Conservation (phyloP, 2,113 vertebrate genomes). For the Oncorhynchus kisutch region DNA sequence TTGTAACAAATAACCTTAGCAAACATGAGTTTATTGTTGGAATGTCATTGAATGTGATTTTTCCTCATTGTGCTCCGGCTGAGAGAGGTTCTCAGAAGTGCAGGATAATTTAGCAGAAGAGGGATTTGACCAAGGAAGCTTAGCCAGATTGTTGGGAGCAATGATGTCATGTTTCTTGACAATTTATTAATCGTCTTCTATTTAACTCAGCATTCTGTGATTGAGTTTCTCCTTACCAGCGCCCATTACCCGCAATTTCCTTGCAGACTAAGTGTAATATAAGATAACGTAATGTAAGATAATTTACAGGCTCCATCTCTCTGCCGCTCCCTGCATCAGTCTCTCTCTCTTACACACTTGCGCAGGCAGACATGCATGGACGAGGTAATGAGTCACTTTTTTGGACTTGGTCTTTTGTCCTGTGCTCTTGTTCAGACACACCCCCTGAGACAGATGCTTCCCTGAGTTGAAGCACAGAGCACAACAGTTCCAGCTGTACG, state of each 20-base stretch:
- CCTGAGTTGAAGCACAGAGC: conserved; percentile 5
- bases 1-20: background rate
- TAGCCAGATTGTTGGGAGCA: background rate
- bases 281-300: too few relatives aligned
- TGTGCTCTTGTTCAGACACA: background rate
- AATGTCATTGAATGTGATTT: background rate
- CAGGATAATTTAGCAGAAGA: background rate
- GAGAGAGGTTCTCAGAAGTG: background rate
- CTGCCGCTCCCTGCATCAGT: background rate
- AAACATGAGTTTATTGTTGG: background rate
- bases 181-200: background rate
- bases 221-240: too few relatives aligned
- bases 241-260: too few relatives aligned
- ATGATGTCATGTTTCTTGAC: background rate
- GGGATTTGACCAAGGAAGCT: background rate
- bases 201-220: too few relatives aligned
- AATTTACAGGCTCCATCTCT: background rate
- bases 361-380: background rate
- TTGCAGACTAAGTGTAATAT: too few relatives aligned
- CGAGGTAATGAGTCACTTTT: conserved; percentile 37
- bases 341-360: background rate
- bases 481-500: conserved; percentile 5
- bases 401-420: conserved; percentile 3
- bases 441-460: conserved; percentile 18
- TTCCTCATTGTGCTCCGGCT: background rate